Conservation (phyloP, 1,140 invertebrate species). For the Ips nitidus region DNA sequence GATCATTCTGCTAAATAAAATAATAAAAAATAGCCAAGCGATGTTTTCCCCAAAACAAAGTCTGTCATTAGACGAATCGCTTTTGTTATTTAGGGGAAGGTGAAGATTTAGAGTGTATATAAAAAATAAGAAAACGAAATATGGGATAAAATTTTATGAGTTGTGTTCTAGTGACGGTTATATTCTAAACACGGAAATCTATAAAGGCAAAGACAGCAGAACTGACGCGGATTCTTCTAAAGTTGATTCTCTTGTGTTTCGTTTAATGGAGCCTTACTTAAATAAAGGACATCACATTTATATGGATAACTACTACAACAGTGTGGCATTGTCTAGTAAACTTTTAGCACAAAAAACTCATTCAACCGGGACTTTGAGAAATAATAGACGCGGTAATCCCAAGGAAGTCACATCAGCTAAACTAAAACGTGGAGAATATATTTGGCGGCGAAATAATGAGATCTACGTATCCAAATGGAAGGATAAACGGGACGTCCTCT, state of each 20-base stretch:
- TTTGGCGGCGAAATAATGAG: slow-evolving; percentile 39
- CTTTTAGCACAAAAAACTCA: slow-evolving; percentile 47
- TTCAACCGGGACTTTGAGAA: slow-evolving; percentile 46
- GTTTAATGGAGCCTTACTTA: slow-evolving; percentile 40
- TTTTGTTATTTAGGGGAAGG: slow-evolving; percentile 38
- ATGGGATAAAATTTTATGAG: slow-evolving; percentile 33
- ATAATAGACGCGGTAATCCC: slow-evolving; percentile 35
- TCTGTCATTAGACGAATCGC: slow-evolving; percentile 10
- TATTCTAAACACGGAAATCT: slow-evolving; percentile 19
- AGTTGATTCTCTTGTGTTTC: slow-evolving; percentile 23
- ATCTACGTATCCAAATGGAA: slow-evolving; percentile 47
- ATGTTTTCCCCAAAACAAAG: background rate
- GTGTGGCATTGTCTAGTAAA: slow-evolving; percentile 44
- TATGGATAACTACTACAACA: slow-evolving; percentile 55
- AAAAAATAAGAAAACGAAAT: slow-evolving; percentile 30
- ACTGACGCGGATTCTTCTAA: slow-evolving; percentile 30
- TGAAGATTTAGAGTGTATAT: slow-evolving; percentile 32
- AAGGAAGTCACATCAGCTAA: background rate
- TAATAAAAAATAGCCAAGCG: too few relatives aligned
- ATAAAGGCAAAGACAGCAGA: slow-evolving; percentile 1
- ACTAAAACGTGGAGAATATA: slow-evolving; percentile 37
- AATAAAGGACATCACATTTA: slow-evolving; percentile 49
- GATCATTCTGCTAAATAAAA: too few relatives aligned
- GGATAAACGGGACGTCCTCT: slow-evolving; percentile 46
- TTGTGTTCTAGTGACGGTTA: slow-evolving; percentile 15